phyloP scores from a whole-genome alignment of 2,113 vertebrate genomes.

The Phaethon lepturus region DNA sequence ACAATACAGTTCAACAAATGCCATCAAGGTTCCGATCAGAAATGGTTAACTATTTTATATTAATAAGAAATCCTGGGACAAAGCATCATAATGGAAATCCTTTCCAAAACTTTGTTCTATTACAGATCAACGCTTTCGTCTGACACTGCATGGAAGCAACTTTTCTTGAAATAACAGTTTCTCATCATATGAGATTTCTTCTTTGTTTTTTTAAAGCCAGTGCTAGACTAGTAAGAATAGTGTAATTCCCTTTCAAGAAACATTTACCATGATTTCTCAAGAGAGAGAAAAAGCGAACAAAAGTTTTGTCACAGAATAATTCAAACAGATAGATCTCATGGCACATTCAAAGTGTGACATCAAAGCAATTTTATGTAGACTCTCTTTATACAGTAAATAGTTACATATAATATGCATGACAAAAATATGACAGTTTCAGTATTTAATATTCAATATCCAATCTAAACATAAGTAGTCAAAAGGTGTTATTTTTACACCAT shows the following conservation, averaged over 20 bases:
- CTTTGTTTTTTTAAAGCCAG: neutral
- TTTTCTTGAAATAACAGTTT: neutral
- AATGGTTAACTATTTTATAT: neutral
- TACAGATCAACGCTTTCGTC: neutral
- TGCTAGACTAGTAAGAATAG: neutral
- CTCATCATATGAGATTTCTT: neutral
- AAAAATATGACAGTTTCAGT: conserved; percentile 60
- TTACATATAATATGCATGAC: conserved; percentile 53
- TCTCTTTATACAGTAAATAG: conserved; percentile 42
- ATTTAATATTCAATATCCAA: conserved; percentile 61
- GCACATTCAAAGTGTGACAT: conserved; percentile 36
- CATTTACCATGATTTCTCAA: neutral
- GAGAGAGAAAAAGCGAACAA: neutral
- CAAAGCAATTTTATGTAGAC: conserved; percentile 46
- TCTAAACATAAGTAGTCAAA: conserved; percentile 57
- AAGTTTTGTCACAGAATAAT: neutral
- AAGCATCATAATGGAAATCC: neutral
- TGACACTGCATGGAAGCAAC: neutral
- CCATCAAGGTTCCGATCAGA: neutral
- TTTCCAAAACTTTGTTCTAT: neutral
- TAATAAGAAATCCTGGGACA: neutral
- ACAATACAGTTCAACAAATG: neutral
- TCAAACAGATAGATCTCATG: neutral
- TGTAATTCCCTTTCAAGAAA: neutral
- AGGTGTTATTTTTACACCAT: conserved; percentile 28